phyloP scores from a whole-genome alignment of 2,888 invertebrate species.

The Polymixis lichenea region DNA sequence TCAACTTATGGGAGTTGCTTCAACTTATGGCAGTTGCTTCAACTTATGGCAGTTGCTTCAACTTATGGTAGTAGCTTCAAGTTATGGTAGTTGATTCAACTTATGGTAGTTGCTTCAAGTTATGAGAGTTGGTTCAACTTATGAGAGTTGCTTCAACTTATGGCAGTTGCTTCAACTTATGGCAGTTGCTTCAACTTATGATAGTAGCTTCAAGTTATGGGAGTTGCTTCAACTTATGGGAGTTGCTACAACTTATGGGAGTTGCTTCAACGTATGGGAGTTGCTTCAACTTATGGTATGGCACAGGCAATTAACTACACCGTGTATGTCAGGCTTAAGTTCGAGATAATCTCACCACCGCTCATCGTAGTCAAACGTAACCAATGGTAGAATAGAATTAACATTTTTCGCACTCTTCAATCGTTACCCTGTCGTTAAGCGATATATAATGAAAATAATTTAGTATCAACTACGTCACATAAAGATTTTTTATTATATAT shows the following conservation, averaged over 20 bases:
- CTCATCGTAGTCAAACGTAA: slow-evolving; percentile 47
- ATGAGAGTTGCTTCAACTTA: not conserved
- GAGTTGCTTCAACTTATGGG: not conserved
- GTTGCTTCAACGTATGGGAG: not conserved
- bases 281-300: not conserved
- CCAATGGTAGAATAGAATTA: slow-evolving; percentile 36
- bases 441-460: slow-evolving; percentile 63
- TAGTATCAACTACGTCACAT: slow-evolving; percentile 54
- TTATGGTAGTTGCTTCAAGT: not conserved
- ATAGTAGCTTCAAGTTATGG: not conserved
- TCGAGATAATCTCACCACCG: slow-evolving; percentile 66
- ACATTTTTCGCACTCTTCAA: slow-evolving; percentile 47
- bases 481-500: slow-evolving; percentile 43
- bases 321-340: slow-evolving; percentile 36
- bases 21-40: too few species aligned
- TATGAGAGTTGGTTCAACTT: too few species aligned
- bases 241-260: not conserved
- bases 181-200: not conserved
- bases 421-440: slow-evolving; percentile 67
- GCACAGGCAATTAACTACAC: not conserved
- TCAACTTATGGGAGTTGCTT: too few species aligned
- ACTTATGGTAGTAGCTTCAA: not conserved
- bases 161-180: not conserved
- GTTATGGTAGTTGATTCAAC: not conserved
- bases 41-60: too few species aligned